Evolutionary conservation across 2,113 vertebrate species (phyloP), one percentile per base, ranked within the genome.

Genomic region (Solea solea): DNA sequence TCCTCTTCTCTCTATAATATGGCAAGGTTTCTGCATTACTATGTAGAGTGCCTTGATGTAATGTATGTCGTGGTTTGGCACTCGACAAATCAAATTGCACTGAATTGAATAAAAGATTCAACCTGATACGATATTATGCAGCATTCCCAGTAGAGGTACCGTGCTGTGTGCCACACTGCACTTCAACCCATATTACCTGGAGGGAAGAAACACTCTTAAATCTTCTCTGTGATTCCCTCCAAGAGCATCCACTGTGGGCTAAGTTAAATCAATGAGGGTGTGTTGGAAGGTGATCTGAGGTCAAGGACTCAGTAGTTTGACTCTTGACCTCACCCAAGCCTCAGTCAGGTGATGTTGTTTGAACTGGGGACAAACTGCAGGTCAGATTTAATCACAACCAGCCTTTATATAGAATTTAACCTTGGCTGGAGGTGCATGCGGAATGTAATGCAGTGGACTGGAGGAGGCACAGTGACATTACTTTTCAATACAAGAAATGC

Each of bases 241-340:
- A 74, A 79, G 60, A 7, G 56, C 51, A 44, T 50, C 40, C 21
- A 84, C 27, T 41, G 27, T 42, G 25, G 39, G 15, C 40, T 74
- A 5, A 42, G 44, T 62, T 74, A 67, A 80, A 86, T 86, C 58
- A 84, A 50, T 84, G 40, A 55, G 45, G 52, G n/a, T 13, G 12
- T 58, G 69, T 27, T 56, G 9, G 21, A 16, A 62, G 25, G 52
- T 54, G 55, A 70, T n/a, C 61, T 12, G 7, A 72, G 56, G 41
- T 83, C 76, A 85, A 84, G 71, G 80, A 80, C 74, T 64, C 28
- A 45, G n/a, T 69, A 10, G 48, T 77, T 81, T 70, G 28, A 66
- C 27, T 60, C 34, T 59, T 81, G 57, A 82, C 66, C 63, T 76
- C 55, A 46, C 16, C 62, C 9, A 64, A 39, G 40, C 15, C 65